phyloP scores from a whole-genome alignment of 2,113 vertebrate species.

The Sarotherodon lohbergeri region DNA sequence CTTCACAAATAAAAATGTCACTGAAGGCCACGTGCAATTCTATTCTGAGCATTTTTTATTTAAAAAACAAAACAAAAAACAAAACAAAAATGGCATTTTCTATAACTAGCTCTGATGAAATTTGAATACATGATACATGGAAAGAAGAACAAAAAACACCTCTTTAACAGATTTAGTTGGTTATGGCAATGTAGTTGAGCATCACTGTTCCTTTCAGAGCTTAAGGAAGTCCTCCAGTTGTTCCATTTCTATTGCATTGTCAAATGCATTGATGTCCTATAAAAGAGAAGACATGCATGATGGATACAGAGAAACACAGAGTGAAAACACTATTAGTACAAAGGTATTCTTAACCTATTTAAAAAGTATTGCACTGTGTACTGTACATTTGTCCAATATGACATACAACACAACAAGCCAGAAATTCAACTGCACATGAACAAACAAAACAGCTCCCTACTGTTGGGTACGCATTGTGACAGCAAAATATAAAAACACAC shows the following conservation, averaged over 20 bases:
- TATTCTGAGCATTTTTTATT: not conserved
- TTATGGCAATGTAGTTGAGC: not conserved
- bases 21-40: not conserved
- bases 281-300: not conserved
- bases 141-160: not conserved
- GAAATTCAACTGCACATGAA: not conserved
- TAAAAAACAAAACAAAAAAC: accelerated
- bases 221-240: slow-evolving; percentile 38
- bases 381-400: not conserved
- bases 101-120: not conserved
- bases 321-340: not conserved
- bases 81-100: not conserved
- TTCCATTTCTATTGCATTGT: slow-evolving; percentile 23
- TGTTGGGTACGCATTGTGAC: not conserved
- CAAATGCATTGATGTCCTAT: slow-evolving; percentile 42
- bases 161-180: not conserved
- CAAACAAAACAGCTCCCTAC: not conserved
- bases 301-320: not conserved
- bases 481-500: not conserved
- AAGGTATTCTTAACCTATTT: not conserved
- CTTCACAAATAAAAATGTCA: not conserved
- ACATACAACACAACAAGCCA: not conserved
- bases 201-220: not conserved
- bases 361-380: not conserved
- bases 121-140: not conserved